Evolutionary conservation across 92 coral and sea anemone genomes (phyloP), one percentile per base, ranked within the genome.

Genomic region (Ricordea florida): DNA sequence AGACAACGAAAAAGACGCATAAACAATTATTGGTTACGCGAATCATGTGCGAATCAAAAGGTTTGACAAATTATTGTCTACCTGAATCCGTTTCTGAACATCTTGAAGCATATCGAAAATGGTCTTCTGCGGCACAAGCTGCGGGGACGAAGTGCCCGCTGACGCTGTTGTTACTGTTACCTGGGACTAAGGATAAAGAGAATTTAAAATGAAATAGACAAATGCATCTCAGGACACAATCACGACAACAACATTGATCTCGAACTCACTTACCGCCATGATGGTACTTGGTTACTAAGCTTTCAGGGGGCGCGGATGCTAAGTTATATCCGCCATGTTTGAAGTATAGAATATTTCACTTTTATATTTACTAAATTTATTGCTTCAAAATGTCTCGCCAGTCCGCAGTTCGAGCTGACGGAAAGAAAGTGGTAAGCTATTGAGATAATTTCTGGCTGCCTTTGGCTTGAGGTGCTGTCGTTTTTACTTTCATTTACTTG

Each of bases 321-420:
- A 53, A 70, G 77, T 53, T 22, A 1, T 23, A 4, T 25, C 23
- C 52, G 63, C 65, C 65, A 53, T 55, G 66, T 67, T 67, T 67
- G n/a, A n/a, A n/a, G n/a, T n/a, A n/a, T n/a, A n/a, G n/a, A n/a
- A n/a, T n/a, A n/a, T n/a, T n/a, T n/a, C n/a, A n/a, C n/a, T n/a
- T n/a, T n/a, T n/a, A n/a, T n/a, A n/a, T n/a, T n/a, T n/a, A n/a
- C n/a, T n/a, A n/a, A n/a, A n/a, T n/a, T n/a, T n/a, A n/a, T n/a
- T n/a, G n/a, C n/a, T n/a, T 6, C 20, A 44, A 5, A 14, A 93
- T 93, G 98, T 93, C 98, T 43, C 98, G 98, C 10, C 98, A 93
- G 60, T 84, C 93, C 60, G 89, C 98, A 10, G 92, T 89, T 24
- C 88, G 98, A 24, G 82, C 97, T 52, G 98, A 93, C 65, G 84